Evolutionary conservation across 1,140 invertebrate genomes (phyloP), one percentile per base, ranked within the genome.

Genomic region (Colletes latitarsis): DNA sequence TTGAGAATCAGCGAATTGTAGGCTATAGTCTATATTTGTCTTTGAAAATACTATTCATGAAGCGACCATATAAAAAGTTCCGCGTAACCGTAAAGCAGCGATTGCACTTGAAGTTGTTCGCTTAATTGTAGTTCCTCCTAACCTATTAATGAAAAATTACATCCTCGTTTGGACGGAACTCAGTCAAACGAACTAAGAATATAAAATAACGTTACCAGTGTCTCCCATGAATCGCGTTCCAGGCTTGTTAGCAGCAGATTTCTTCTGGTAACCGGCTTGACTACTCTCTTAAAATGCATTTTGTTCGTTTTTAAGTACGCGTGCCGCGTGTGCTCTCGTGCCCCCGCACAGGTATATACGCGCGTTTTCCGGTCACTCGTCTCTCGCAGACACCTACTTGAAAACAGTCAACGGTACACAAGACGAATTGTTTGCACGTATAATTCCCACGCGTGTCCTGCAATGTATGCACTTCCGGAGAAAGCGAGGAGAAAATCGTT

Each of bases 251-350:
- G 21, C 41, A 21, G 21, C 19, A 69, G 69, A 80, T 85, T 78
- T 86, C 68, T 64, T 83, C 63, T 77, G 17, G 57, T 60, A 86
- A 86, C 81, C 84, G 81, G 84, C 84, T 82, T 64, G 63, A 72
- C 71, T 57, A 41, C 76, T 85, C 71, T 80, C 76, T 55, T 64
- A 64, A 53, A 64, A 85, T 53, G 21, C 58, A 70, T 58, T 81
- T 85, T 71, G 60, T 49, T 62, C 55, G 55, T 70, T 49, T 67
- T 60, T 70, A 63, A 60, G 43, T 76, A 43, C 19, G 83, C 52
- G 52, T 69, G 62, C 53, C 73, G 67, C 79, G 46, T 78, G 64
- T 78, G 64, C 64, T 74, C 57, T 77, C 30, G 17, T 78, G 57
- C 57, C 73, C 17, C 58, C 62, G 67, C 75, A 73, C 15, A 77